phyloP scores from a whole-genome alignment of 1,140 invertebrate species.

The Neelides sp. region DNA sequence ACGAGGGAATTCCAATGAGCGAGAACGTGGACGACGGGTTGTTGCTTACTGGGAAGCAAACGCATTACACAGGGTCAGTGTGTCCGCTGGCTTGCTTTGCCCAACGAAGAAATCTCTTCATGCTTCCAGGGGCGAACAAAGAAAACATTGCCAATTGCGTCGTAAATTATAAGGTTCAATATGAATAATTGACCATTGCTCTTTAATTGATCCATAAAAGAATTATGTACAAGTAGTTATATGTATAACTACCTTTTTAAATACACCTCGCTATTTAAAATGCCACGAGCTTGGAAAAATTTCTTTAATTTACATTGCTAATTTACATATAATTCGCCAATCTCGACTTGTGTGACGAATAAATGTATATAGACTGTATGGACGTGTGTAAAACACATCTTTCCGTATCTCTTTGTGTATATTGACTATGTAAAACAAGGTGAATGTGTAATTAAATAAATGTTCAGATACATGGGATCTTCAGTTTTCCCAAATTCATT shows the following conservation, averaged over 20 bases:
- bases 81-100: constrained; percentile 9
- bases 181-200: neutral
- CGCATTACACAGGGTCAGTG: constrained; percentile 10
- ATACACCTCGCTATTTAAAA: too few relatives aligned
- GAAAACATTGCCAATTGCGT: constrained; percentile 9
- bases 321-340: too few relatives aligned
- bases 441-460: too few relatives aligned
- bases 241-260: too few relatives aligned
- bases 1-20: constrained; percentile 6
- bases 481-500: constrained; percentile 16
- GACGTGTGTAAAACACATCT: too few relatives aligned
- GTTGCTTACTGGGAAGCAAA: constrained; percentile 8
- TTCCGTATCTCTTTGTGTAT: constrained; percentile 5
- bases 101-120: neutral
- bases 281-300: too few relatives aligned
- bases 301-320: too few relatives aligned
- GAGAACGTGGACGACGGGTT: neutral
- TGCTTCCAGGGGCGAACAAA: neutral
- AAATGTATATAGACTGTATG: too few relatives aligned
- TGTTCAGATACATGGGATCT: neutral
- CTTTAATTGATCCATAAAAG: neutral
- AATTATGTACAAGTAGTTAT: too few relatives aligned
- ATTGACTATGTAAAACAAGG: too few relatives aligned
- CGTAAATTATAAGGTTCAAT: constrained; percentile 7
- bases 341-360: too few relatives aligned